Base-by-base conservation (phyloP, 2,888 invertebrate species). In the Tortricodes alternella region DNA sequence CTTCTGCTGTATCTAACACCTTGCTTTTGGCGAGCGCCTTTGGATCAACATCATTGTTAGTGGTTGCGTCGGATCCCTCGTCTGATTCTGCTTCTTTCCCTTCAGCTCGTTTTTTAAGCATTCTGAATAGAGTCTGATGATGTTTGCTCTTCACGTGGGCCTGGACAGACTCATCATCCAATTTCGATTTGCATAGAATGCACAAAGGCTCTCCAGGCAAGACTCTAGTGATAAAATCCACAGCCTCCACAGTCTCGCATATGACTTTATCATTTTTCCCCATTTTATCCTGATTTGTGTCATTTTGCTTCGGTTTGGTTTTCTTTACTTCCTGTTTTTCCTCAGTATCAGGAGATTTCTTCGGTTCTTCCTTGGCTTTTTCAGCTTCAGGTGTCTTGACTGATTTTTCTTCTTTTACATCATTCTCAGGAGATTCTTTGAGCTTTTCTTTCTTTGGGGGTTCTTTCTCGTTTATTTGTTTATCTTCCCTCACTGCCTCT, bases 111-210 rank as follows among this genome's bases (percentile, higher is more conserved):
- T 65, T 46, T 43, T 58, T 62, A 16, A 75, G 75, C 59, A 73
- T 32, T 46, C 63, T 68, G 0, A 72, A 59, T 1, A 75, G 46
- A 3, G 60, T 64, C 19, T 61, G 53, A 49, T 78, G 77, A 43
- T 74, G 73, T 21, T 46, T 35, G 4, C 62, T 49, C 2, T 51
- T 49, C 0, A 70, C 1, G 51, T 76, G 75, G 2, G 3, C 4
- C 1, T 9, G 0, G 0, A 61, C 39, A 5, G 19, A 19, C 1
- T 2, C 0, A 0, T 16, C 4, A 0, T 61, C 55, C 53, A 71
- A 62, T 1, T 48, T 6, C 70, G 64, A 71, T 23, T 68, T 64
- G 27, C 76, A 74, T 2, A 74, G 49, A 3, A 72, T 60, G 29
- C 75, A 76, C 66, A 61, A 65, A 9, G 37, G 41, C 0, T 35